Base-by-base conservation (phyloP, 1,140 invertebrate species). In the Atta colombica region DNA sequence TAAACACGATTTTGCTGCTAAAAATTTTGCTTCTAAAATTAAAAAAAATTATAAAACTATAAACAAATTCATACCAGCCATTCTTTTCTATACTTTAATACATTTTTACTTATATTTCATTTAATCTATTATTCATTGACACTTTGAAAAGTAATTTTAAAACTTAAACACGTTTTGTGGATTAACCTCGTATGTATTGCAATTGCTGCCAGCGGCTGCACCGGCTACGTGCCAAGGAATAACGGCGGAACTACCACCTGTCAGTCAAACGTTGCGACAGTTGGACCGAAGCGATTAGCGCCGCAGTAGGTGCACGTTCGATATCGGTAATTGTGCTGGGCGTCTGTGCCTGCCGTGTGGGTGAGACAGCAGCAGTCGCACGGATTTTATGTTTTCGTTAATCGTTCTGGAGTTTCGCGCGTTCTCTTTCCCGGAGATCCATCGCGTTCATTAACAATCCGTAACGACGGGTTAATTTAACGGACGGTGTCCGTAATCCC, bases 351-450 rank as follows among this genome's bases (percentile, higher is more conserved):
- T 53, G 66, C 53, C 55, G 78, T 25, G 60, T 39, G 68, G 68
- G 18, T 45, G 51, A 65, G 49, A 84, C 75, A 61, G 80, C 53
- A 49, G 58, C 77, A 81, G 63, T 69, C 16, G 21, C 63, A 49
- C 39, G 72, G 77, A 78, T 89, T 81, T 88, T 77, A 89, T 78
- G 80, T 88, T 88, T 87, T 77, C 58, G 78, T 77, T 85, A 89
- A 87, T 77, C 72, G 88, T 69, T 88, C 60, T 60, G 31, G 12
- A 12, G 14, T 39, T 18, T 58, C 10, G 18, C 53, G 61, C 39
- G 28, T n/a, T 58, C 25, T 45, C 28, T 10, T 45, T 10, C 63
- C 39, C 53, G 35, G 53, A 84, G 80, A 84, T 84, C 68, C 80
- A 84, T 84, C 55, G 80, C 80, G 68, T 74, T 84, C 80, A 84